These are phyloP conservation scores for Choloepus hoffmanni DNA, from an alignment of 2,113 vertebrate genomes.

Conservation along the genomic window DNA sequence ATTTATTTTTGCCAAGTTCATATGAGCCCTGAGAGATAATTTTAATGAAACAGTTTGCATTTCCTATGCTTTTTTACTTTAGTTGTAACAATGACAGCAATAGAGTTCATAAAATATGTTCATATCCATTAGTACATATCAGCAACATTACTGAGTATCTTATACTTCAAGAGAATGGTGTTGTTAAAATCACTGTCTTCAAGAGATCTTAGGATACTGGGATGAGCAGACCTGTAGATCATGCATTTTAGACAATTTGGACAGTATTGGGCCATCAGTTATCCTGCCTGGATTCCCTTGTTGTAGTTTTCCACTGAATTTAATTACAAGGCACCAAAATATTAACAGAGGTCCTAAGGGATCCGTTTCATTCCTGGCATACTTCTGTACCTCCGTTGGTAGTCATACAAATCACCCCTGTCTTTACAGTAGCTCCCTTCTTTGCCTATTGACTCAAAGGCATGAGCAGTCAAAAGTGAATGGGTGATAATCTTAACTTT, in stretches of 20 bases:
- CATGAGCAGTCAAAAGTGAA: no score
- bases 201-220: background rate
- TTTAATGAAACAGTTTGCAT: conserved; percentile 14
- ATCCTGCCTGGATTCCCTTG: no score
- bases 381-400: no score
- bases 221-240: background rate
- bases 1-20: background rate
- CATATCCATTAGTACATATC: background rate
- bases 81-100: background rate
- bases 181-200: background rate
- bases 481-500: no score
- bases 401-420: no score
- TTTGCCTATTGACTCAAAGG: no score
- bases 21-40: background rate
- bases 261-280: background rate
- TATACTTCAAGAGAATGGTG: background rate
- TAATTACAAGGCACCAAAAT: no score
- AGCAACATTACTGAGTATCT: background rate
- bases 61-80: background rate
- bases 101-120: background rate
- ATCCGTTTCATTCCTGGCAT: no score
- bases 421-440: no score
- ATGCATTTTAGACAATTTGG: background rate
- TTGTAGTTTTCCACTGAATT: no score
- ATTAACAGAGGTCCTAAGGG: no score